Conservation (phyloP, 2,113 vertebrate genomes). For the Oncorhynchus kisutch region DNA sequence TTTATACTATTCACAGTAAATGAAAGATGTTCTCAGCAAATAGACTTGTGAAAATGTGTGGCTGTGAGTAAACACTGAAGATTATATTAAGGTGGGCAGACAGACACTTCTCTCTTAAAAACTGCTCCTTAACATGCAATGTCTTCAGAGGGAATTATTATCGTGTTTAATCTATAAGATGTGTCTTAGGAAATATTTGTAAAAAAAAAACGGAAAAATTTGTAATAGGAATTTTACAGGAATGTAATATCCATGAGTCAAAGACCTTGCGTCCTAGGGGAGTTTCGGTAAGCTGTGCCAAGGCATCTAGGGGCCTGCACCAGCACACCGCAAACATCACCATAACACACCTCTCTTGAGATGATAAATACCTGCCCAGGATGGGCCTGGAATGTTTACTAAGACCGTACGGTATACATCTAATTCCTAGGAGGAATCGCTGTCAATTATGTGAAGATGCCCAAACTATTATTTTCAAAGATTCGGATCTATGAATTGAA, state of each 20-base stretch:
- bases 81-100: too few relatives aligned
- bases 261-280: background rate
- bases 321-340: conserved; percentile 16
- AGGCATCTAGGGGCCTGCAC: conserved; percentile 19
- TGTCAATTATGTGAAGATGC: conserved; percentile 51
- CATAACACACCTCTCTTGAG: background rate
- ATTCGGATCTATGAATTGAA: conserved; percentile 36
- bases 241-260: background rate
- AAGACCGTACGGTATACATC: too few relatives aligned
- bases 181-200: too few relatives aligned
- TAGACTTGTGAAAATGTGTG: background rate
- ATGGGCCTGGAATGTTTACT: background rate
- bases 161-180: too few relatives aligned
- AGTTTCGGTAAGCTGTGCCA: background rate
- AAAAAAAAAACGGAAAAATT: too few relatives aligned
- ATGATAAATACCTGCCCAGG: background rate
- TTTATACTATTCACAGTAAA: too few relatives aligned
- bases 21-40: background rate
- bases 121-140: too few relatives aligned
- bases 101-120: too few relatives aligned
- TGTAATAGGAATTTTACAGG: too few relatives aligned
- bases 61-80: background rate
- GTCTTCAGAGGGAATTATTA: too few relatives aligned
- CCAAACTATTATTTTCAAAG: conserved; percentile 61
- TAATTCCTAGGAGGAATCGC: background rate